phyloP scores from a whole-genome alignment of 1,140 invertebrate genomes.

The Trichonephila clavata region DNA sequence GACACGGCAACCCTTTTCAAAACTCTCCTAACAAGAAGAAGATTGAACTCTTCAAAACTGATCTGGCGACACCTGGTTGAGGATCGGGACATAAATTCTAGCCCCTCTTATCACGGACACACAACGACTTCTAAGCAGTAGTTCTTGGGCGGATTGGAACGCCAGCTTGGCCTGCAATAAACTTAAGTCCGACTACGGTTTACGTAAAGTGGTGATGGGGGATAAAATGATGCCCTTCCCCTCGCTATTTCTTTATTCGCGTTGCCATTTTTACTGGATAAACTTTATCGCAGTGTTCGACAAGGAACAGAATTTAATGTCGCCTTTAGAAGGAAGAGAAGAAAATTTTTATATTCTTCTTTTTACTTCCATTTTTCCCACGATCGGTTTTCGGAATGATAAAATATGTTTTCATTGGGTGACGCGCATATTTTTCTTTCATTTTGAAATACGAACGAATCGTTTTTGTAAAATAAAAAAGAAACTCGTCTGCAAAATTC shows the following conservation, averaged over 20 bases:
- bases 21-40: slow-evolving; percentile 52
- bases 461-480: background rate
- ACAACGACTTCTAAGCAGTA: slow-evolving; percentile 71
- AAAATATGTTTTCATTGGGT: slow-evolving; percentile 51
- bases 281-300: slow-evolving; percentile 72
- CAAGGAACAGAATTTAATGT: slow-evolving; percentile 73
- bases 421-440: slow-evolving; percentile 33
- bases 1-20: slow-evolving; percentile 51
- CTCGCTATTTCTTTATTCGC: slow-evolving; percentile 20
- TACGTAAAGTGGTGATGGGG: slow-evolving; percentile 50
- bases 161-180: slow-evolving; percentile 70
- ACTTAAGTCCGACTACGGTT: slow-evolving; percentile 47
- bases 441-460: background rate
- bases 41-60: slow-evolving; percentile 70
- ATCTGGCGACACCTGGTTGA: slow-evolving; percentile 68
- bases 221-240: background rate
- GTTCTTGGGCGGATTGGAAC: slow-evolving; percentile 62
- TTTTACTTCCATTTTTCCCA: background rate
- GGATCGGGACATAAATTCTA: slow-evolving; percentile 67
- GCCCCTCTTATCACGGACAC: slow-evolving; percentile 58
- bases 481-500: background rate
- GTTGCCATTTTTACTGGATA: slow-evolving; percentile 59
- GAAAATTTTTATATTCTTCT: slow-evolving; percentile 56
- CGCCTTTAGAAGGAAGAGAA: slow-evolving; percentile 23
- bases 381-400: slow-evolving; percentile 38